phyloP scores from a whole-genome alignment of 2,888 invertebrate genomes.

The Megamerina dolium region DNA sequence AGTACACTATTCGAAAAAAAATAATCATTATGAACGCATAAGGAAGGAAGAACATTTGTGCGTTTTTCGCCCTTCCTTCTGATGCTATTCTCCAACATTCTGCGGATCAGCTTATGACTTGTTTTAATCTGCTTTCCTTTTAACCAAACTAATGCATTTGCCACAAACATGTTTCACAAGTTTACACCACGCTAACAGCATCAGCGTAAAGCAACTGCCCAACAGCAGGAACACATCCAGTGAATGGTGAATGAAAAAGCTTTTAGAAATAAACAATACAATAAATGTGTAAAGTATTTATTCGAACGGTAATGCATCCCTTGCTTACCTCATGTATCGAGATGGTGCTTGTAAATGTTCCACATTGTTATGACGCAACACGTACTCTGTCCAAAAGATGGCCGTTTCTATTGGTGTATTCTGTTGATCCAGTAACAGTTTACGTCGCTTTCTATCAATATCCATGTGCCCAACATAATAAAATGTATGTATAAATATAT shows the following conservation, averaged over 20 bases:
- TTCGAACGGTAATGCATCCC: no score
- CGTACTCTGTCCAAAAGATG: slow-evolving; percentile 76
- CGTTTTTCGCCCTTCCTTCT: not conserved
- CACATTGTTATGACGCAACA: slow-evolving; percentile 68
- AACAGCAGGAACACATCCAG: slow-evolving; percentile 12
- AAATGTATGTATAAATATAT: no score
- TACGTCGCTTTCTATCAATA: no score
- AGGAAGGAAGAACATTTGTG: not conserved
- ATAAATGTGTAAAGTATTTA: not conserved
- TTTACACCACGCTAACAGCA: slow-evolving; percentile 3
- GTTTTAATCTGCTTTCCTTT: not conserved
- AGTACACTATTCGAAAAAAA: no score
- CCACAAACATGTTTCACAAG: slow-evolving; percentile 1
- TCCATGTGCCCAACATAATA: no score
- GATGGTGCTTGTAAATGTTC: slow-evolving; percentile 66
- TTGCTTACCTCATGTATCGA: slow-evolving; percentile 54
- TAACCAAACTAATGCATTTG: not conserved
- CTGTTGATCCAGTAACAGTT: slow-evolving; percentile 63
- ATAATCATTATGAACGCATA: no score
- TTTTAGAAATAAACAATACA: slow-evolving; percentile 6
- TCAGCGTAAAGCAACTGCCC: not conserved
- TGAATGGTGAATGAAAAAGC: slow-evolving; percentile 12
- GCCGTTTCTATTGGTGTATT: slow-evolving; percentile 66
- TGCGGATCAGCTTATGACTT: not conserved
- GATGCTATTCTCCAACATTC: not conserved